Evolutionary conservation across 1,140 invertebrate species (phyloP), one percentile per base, ranked within the genome.

Genomic region (Triops cancriformis): DNA sequence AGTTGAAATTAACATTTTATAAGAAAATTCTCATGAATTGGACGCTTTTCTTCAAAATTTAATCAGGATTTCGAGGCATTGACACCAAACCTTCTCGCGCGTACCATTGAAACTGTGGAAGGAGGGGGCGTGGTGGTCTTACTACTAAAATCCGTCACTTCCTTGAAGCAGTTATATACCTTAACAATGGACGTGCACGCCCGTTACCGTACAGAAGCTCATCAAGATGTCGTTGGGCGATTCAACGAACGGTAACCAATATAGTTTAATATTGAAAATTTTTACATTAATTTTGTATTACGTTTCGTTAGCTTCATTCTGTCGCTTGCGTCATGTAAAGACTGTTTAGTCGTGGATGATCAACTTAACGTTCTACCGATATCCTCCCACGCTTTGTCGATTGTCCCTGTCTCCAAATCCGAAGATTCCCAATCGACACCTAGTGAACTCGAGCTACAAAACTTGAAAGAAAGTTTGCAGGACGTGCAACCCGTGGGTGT

Each of bases 121-220:
- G 98, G 98, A 76, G 98, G 98, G 78, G 98, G 98, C 26, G 82
- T 99, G 0, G 91, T 99, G 78, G 89, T 99, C 43, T 85, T 99
- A 10, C 83, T 93, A 3, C 85, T 99, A 0, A 90, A 94, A 83
- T 90, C 90, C 31, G 87, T 99, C 79, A 88, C 89, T 73, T 99
- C 97, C 0, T 85, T 99, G 7, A 93, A 95, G 84, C 97, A 99
- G 83, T 87, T 99, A 0, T 98, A 95, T 83, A 95, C 97, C 3
- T 93, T 99, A 88, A 91, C 91, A 79, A 99, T 99, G 98, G 98
- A 99, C 89, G 96, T 99, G 12, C 98, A 99, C 88, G 90, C 94
- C 80, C 88, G 97, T 81, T 97, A 91, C 82, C 89, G 97, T 80
- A 99, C 98, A 14, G 97, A 99, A 87, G 91, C 96, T 11, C 94